Base-by-base conservation (phyloP, 2,797 vertebrate genomes). In the Nyctalus aviator region DNA sequence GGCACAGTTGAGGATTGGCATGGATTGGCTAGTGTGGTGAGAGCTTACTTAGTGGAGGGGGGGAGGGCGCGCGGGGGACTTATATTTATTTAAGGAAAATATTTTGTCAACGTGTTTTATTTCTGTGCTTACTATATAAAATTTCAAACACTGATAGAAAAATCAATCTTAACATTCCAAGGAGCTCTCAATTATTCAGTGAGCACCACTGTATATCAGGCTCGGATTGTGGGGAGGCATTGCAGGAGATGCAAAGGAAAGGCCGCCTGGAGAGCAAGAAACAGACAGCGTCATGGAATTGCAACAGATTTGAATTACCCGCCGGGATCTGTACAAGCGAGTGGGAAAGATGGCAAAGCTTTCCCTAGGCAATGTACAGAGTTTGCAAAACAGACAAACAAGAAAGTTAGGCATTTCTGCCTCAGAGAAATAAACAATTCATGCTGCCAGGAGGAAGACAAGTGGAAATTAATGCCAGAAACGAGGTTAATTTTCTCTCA, bases 381-480 rank as follows among this genome's bases (percentile, higher is more conserved):
- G 46, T 48, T 48, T 48, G 13, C 46, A 48, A 48, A 48, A 48
- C 46, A 48, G 46, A 14, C 46, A 48, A 6, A 48, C 46, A 48
- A 14, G 46, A 48, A 13, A 6, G 46, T 48, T 12, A 48, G 0
- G 13, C 46, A 0, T 48, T 48, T 48, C 46, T 48, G 46, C 46
- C 11, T 48, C 46, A 48, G 46, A 48, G 46, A 48, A 48, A 48
- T 48, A 48, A 48, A 48, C 46, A 48, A 48, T 48, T 48, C 46
- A 48, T 4, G 13, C 11, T 48, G 11, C 46, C 13, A 2, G 46
- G 46, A 48, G 50, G 85, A 94, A 94, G 94, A 85, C n/a, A 78
- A 84, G 35, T 88, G 23, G 85, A 91, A 95, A 92, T 84, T 59
- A 93, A 88, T 96, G 85, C 77, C 83, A 95, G 59, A 92, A 95